Evolutionary conservation across 1,140 invertebrate species (phyloP).

Genomic region (Oryctes rhinoceros): DNA sequence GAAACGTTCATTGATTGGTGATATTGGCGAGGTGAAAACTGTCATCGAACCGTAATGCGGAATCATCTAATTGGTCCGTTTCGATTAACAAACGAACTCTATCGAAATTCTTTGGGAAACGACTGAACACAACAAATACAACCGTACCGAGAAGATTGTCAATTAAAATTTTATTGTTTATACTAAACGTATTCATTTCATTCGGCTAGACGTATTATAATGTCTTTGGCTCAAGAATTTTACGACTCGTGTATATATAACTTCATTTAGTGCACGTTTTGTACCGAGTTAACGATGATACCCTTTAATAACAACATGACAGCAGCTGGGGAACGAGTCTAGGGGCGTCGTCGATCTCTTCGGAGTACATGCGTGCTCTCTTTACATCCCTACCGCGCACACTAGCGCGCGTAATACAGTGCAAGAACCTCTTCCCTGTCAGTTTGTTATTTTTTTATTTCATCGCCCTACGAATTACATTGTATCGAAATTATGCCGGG

Average conservation of each 20-base stretch:
- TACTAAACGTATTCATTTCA: background rate
- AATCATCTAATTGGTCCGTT: no score
- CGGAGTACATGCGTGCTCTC: background rate
- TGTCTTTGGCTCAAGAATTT: background rate
- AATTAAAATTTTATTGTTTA: background rate
- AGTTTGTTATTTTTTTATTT: constrained; percentile 33
- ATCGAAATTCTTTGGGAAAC: no score
- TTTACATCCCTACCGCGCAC: no score
- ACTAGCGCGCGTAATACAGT: background rate
- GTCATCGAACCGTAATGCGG: no score
- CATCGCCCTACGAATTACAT: constrained; percentile 24
- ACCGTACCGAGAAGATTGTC: no score
- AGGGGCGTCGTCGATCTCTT: background rate
- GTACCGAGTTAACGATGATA: constrained; percentile 28
- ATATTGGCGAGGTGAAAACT: no score
- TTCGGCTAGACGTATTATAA: background rate
- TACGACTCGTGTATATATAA: background rate
- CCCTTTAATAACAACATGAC: constrained; percentile 24
- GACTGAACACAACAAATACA: no score
- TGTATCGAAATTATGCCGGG: constrained; percentile 31
- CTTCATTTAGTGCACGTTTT: background rate
- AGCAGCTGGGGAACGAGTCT: constrained; percentile 19
- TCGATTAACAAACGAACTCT: no score
- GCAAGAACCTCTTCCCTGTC: constrained; percentile 1
- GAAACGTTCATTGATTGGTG: no score